These are phyloP conservation scores for Bursaphelenchus okinawaensis DNA, from an alignment of 2,888 invertebrate species.

Conservation along the genomic window DNA sequence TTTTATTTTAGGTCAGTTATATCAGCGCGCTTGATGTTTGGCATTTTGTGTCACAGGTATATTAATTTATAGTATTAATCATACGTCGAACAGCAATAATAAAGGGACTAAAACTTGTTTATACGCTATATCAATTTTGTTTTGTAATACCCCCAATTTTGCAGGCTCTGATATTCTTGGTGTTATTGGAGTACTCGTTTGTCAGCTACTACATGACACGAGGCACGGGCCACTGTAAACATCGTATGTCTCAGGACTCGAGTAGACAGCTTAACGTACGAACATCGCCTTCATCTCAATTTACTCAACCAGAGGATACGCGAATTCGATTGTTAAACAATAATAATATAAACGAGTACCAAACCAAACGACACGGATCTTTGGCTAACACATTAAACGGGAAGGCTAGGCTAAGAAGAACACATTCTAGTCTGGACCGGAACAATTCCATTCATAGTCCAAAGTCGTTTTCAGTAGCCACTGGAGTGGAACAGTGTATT, in stretches of 20 bases:
- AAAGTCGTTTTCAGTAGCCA: conserved; percentile 20
- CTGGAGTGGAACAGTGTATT: conserved; percentile 33
- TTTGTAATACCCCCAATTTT: not conserved
- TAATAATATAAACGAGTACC: conserved; percentile 1
- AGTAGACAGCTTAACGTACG: conserved; percentile 5
- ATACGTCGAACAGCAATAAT: conserved; percentile 10
- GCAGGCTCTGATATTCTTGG: conserved; percentile 50
- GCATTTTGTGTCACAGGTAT: conserved; percentile 53
- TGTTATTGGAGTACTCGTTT: conserved; percentile 56
- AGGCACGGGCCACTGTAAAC: conserved; percentile 42
- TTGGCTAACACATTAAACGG: not conserved
- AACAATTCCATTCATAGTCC: conserved; percentile 10
- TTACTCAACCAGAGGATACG: conserved; percentile 14
- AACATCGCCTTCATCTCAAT: not conserved
- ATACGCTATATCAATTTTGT: too few species aligned
- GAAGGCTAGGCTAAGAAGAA: conserved; percentile 12
- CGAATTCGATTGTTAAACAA: conserved; percentile 13
- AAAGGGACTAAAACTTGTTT: too few species aligned
- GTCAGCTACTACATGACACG: conserved; percentile 56
- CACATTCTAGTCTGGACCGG: conserved; percentile 19
- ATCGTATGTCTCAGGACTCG: conserved; percentile 22
- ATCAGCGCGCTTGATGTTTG: conserved; percentile 53
- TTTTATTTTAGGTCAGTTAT: conserved; percentile 26
- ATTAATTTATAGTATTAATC: not conserved
- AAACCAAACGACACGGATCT: not conserved